Percentiles rank a stretch among this genome's conserved stretches.
Conservation (phyloP, 1,140 invertebrate species). For the Leptinotarsa lineolata region DNA sequence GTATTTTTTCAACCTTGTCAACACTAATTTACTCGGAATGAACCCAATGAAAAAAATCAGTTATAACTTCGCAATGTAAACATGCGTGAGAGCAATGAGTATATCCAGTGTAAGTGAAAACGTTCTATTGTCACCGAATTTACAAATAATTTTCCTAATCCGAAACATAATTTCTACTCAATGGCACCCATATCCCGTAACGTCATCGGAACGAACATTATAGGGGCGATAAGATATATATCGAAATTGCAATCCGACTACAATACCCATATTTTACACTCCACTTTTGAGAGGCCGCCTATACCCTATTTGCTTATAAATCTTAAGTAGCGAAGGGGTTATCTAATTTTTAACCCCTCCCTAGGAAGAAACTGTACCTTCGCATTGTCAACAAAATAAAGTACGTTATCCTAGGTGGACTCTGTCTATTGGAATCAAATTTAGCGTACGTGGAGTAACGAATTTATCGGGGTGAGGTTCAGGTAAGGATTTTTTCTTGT, state of each 20-base stretch:
- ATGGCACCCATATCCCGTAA: not conserved
- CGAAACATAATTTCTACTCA: not conserved
- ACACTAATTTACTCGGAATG: too few relatives aligned
- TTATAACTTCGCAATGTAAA: not conserved
- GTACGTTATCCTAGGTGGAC: constrained; percentile 2
- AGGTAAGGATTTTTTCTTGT: constrained; percentile 6
- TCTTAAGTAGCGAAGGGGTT: constrained; percentile 8
- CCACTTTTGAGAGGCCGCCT: not conserved
- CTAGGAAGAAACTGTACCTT: not conserved
- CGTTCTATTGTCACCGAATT: not conserved
- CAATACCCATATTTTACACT: constrained; percentile 6
- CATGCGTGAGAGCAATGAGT: not conserved
- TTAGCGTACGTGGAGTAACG: not conserved
- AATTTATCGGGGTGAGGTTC: not conserved
- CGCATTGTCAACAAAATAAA: not conserved
- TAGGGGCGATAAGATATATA: not conserved
- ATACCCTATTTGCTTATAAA: constrained; percentile 3
- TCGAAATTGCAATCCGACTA: not conserved
- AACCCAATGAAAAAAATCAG: too few relatives aligned
- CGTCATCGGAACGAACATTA: not conserved
- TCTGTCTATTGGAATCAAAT: constrained; percentile 1
- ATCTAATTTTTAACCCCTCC: constrained; percentile 6
- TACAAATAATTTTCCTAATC: not conserved
- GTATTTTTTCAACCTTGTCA: too few relatives aligned
- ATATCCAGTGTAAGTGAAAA: not conserved